These are phyloP conservation scores for Dromococcyx pavoninus DNA, from an alignment of 2,797 vertebrate species.

Conservation along the genomic window DNA sequence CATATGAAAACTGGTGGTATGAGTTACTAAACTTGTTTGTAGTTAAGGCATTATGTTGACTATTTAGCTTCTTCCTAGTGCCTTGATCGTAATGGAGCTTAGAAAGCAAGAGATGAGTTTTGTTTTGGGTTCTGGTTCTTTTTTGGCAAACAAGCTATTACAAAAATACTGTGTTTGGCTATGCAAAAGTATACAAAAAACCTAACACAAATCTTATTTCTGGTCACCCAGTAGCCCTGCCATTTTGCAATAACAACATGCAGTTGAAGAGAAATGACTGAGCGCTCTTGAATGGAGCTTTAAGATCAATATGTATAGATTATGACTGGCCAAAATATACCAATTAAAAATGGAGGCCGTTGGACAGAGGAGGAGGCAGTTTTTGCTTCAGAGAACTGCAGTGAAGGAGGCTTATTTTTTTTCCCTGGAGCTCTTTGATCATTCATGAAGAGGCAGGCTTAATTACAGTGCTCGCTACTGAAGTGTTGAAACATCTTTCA, in stretches of 20 bases:
- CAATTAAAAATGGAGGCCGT: background rate
- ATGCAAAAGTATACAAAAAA: background rate
- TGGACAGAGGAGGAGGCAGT: background rate
- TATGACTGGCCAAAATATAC: background rate
- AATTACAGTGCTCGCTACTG: background rate
- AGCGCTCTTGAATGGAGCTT: background rate
- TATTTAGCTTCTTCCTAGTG: background rate
- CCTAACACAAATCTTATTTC: background rate
- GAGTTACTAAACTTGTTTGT: background rate
- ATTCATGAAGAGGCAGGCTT: conserved; percentile 3
- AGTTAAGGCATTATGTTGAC: background rate
- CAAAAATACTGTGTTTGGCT: background rate
- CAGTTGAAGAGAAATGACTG: background rate
- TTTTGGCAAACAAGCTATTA: background rate
- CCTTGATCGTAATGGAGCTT: background rate
- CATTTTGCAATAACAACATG: background rate
- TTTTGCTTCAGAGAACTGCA: background rate
- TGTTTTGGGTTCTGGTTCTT: background rate
- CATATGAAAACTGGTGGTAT: background rate
- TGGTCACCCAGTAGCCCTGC: background rate
- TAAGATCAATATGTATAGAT: background rate
- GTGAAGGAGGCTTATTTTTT: background rate
- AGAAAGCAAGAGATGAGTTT: background rate
- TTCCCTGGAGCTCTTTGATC: background rate
- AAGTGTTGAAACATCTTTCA: background rate